Percentiles rank a stretch among this genome's conserved stretches.
Conservation (phyloP, 2,888 invertebrate species). For the Podotricha telesiphe region DNA sequence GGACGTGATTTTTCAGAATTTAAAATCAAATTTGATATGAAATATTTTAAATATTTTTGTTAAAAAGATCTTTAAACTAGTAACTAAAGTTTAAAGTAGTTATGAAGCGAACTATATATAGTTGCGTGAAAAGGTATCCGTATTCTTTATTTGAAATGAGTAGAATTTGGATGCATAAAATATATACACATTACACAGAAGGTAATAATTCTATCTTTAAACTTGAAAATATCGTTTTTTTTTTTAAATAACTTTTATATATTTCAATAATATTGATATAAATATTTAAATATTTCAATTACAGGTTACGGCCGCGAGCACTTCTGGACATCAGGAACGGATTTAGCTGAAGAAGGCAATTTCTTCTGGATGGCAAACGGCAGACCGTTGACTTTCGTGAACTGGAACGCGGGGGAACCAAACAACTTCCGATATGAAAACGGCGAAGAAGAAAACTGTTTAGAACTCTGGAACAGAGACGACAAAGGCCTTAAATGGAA, state of each 20-base stretch:
- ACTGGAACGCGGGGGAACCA: slow-evolving; percentile 97
- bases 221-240: too few species aligned
- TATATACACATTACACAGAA: too few species aligned
- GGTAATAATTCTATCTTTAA: too few species aligned
- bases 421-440: slow-evolving; percentile 97
- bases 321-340: slow-evolving; percentile 96
- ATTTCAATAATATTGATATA: too few species aligned
- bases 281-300: slow-evolving; percentile 47
- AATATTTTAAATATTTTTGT: not conserved
- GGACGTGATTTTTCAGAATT: slow-evolving; percentile 19
- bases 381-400: slow-evolving; percentile 93
- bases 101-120: too few species aligned
- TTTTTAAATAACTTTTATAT: too few species aligned
- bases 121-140: too few species aligned
- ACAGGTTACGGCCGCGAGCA: slow-evolving; percentile 94
- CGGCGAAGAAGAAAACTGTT: slow-evolving; percentile 95
- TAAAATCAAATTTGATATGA: not conserved
- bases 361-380: slow-evolving; percentile 98
- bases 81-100: too few species aligned
- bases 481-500: slow-evolving; percentile 97
- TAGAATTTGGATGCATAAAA: too few species aligned
- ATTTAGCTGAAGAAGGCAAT: slow-evolving; percentile 94
- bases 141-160: not conserved
- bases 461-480: slow-evolving; percentile 95
- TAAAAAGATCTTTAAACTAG: too few species aligned